Evolutionary conservation across 2,888 invertebrate genomes (phyloP).

Genomic region (Abrostola triplasia): DNA sequence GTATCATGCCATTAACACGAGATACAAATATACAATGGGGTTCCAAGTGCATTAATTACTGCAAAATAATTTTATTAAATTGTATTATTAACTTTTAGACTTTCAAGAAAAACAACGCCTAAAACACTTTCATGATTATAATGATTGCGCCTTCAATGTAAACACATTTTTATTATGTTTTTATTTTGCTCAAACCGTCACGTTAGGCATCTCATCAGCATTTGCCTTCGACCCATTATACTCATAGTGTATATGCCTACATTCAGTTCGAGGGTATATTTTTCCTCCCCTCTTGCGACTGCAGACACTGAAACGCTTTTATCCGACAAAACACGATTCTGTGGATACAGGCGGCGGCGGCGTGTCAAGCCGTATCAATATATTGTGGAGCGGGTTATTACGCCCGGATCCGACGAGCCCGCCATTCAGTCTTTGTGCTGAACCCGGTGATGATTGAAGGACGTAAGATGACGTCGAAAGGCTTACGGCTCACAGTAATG

Average conservation of each 20-base stretch:
- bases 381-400: conserved; percentile 30
- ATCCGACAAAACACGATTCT: conserved; percentile 64
- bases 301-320: conserved; percentile 75
- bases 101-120: too few species aligned
- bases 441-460: conserved; percentile 7
- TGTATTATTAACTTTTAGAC: too few species aligned
- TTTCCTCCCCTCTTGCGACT: conserved; percentile 38
- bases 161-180: too few species aligned
- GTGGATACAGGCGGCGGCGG: conserved; percentile 36
- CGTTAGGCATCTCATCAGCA: conserved; percentile 7
- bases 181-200: not conserved
- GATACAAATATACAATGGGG: too few species aligned
- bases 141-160: too few species aligned
- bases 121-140: too few species aligned
- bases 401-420: conserved; percentile 27
- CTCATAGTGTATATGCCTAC: conserved; percentile 15
- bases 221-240: conserved; percentile 13
- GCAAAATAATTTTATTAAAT: too few species aligned
- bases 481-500: conserved; percentile 20
- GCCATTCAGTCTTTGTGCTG: conserved; percentile 20
- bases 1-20: too few species aligned
- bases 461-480: conserved; percentile 6
- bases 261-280: conserved; percentile 43
- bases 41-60: too few species aligned
- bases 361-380: conserved; percentile 30